Percentiles rank a stretch among this genome's conserved stretches.
These are phyloP conservation scores for Endotricha flammealis DNA, from an alignment of 2,888 invertebrate genomes.

Conservation along the genomic window DNA sequence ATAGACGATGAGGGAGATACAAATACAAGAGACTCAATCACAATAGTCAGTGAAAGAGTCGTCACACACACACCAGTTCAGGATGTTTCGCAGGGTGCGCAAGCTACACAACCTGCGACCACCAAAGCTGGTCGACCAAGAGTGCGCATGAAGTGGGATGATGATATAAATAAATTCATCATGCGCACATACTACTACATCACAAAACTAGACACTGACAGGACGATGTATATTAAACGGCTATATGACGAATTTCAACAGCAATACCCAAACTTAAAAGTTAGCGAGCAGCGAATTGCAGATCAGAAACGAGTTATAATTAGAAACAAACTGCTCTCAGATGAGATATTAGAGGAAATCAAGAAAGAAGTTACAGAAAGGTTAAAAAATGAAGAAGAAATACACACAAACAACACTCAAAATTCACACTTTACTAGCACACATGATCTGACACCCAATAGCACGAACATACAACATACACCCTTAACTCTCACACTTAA, in stretches of 20 bases:
- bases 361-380: not conserved
- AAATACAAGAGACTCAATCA: too few relatives aligned
- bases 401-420: not conserved
- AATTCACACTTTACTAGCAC: not conserved
- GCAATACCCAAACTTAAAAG: conserved; percentile 1
- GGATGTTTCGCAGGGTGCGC: conserved; percentile 11
- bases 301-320: conserved; percentile 1
- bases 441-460: not conserved
- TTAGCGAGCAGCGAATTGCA: conserved; percentile 4
- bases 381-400: not conserved
- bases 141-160: conserved; percentile 13
- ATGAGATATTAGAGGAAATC: not conserved
- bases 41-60: too few relatives aligned
- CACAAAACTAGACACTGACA: conserved; percentile 3
- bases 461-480: too few relatives aligned
- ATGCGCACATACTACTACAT: conserved; percentile 9
- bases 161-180: conserved; percentile 12
- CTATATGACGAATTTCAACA: not conserved
- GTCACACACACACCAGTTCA: too few relatives aligned
- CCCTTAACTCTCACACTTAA: too few relatives aligned
- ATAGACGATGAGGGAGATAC: too few relatives aligned
- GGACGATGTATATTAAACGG: not conserved
- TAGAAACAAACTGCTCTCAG: not conserved
- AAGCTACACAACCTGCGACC: conserved; percentile 13
- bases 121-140: conserved; percentile 14